Evolutionary conservation across 2,113 vertebrate species (phyloP).

Genomic region (Pseudopodoces humilis): DNA sequence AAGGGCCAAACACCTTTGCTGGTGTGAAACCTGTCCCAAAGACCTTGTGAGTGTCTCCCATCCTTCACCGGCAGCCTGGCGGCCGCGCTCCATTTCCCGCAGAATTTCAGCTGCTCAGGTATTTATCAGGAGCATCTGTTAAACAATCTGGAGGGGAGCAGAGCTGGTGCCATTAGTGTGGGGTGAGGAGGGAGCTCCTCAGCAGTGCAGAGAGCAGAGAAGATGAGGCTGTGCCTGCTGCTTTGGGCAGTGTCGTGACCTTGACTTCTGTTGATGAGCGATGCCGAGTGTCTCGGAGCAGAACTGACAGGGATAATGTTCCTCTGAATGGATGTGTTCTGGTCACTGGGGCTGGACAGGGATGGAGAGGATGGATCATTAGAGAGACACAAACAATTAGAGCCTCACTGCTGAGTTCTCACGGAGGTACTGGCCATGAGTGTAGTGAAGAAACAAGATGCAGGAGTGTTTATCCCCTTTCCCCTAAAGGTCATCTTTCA

Average conservation of each 20-base stretch:
- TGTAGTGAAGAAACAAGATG: not conserved
- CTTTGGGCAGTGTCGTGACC: not conserved
- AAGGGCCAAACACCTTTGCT: not conserved
- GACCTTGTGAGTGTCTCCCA: conserved; percentile 23
- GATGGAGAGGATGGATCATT: not conserved
- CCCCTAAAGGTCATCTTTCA: not conserved
- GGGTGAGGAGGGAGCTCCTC: not conserved
- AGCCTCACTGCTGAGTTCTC: not conserved
- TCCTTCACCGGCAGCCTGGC: not conserved
- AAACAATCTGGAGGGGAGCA: conserved; percentile 55
- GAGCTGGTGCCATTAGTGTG: not conserved
- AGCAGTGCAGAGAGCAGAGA: not conserved
- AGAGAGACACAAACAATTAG: conserved; percentile 13
- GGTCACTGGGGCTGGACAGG: not conserved
- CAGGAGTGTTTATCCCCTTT: not conserved
- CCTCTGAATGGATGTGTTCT: conserved; percentile 20
- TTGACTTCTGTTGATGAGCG: not conserved
- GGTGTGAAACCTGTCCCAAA: not conserved
- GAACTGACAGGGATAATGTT: conserved; percentile 1
- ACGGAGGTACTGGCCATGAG: not conserved
- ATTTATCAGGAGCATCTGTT: conserved; percentile 67
- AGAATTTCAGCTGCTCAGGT: conserved; percentile 21
- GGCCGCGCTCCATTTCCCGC: conserved; percentile 53
- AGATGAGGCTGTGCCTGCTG: not conserved
- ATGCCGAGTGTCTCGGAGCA: not conserved